phyloP scores from a whole-genome alignment of 2,113 vertebrate species.

The Microcebus murinus region DNA sequence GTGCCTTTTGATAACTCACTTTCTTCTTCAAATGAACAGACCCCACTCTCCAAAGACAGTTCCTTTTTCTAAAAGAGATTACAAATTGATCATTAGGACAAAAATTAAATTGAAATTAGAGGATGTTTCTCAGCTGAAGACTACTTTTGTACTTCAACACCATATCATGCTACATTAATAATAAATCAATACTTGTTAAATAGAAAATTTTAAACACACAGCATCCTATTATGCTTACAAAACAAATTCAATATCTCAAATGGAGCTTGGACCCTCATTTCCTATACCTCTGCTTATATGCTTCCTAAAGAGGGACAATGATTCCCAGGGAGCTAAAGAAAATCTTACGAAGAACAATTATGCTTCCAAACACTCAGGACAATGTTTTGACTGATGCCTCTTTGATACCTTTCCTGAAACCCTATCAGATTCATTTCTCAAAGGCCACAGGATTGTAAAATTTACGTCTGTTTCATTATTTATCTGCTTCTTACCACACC shows the following conservation, averaged over 20 bases:
- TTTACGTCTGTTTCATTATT: not conserved
- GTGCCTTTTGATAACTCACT: slow-evolving; percentile 73
- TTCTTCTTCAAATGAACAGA: slow-evolving; percentile 75
- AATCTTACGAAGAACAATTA: slow-evolving; percentile 8
- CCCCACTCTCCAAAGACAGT: slow-evolving; percentile 65
- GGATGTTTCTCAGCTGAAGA: slow-evolving; percentile 15
- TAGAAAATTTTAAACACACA: slow-evolving; percentile 8
- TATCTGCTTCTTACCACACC: slow-evolving; percentile 13
- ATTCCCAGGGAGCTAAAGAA: not conserved
- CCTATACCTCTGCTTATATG: not conserved
- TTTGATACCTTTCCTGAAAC: not conserved
- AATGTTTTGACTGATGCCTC: not conserved
- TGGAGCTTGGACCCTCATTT: not conserved
- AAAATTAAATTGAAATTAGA: slow-evolving; percentile 38
- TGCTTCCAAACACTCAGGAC: slow-evolving; percentile 16
- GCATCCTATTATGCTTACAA: slow-evolving; percentile 6
- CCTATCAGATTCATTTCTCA: not conserved
- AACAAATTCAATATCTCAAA: not conserved
- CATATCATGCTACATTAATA: not conserved
- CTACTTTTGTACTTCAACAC: not conserved
- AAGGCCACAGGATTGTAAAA: not conserved
- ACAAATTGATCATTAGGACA: slow-evolving; percentile 17
- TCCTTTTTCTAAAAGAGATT: slow-evolving; percentile 76
- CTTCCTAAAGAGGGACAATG: not conserved
- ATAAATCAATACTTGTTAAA: slow-evolving; percentile 37